phyloP scores from a whole-genome alignment of 1,140 invertebrate genomes.

The Leguminivora glycinivorella region DNA sequence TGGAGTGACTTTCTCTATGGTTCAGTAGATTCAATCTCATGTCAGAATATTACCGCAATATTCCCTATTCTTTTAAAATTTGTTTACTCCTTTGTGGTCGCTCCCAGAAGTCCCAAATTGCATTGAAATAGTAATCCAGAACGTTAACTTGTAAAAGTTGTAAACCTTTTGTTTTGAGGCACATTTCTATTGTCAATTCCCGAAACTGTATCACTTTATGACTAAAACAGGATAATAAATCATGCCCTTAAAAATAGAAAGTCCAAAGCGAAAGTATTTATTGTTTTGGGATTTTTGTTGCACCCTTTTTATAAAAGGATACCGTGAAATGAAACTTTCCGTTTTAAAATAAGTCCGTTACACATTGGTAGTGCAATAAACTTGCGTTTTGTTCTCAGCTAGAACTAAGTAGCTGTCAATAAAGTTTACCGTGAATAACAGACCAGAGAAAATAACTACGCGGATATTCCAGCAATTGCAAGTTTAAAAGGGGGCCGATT shows the following conservation, averaged over 20 bases:
- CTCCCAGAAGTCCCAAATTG: neutral
- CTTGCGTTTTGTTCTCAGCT: neutral
- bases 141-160: slow-evolving; percentile 46
- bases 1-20: too few relatives aligned
- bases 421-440: slow-evolving; percentile 2
- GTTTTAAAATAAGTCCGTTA: slow-evolving; percentile 20
- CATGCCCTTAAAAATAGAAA: slow-evolving; percentile 45
- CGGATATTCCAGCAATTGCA: neutral
- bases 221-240: slow-evolving; percentile 33
- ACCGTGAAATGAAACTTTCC: slow-evolving; percentile 19
- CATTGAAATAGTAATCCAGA: neutral
- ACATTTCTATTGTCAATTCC: neutral
- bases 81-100: too few relatives aligned
- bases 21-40: too few relatives aligned
- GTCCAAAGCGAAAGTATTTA: slow-evolving; percentile 39
- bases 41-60: too few relatives aligned
- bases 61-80: too few relatives aligned
- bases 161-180: slow-evolving; percentile 20
- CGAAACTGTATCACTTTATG: neutral
- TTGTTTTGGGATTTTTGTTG: neutral
- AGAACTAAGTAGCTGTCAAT: neutral
- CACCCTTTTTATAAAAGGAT: slow-evolving; percentile 7
- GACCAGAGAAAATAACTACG: neutral
- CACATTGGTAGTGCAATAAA: neutral
- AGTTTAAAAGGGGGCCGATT: too few relatives aligned